Conservation (phyloP, 1,140 invertebrate species). For the Eupeodes corollae region DNA sequence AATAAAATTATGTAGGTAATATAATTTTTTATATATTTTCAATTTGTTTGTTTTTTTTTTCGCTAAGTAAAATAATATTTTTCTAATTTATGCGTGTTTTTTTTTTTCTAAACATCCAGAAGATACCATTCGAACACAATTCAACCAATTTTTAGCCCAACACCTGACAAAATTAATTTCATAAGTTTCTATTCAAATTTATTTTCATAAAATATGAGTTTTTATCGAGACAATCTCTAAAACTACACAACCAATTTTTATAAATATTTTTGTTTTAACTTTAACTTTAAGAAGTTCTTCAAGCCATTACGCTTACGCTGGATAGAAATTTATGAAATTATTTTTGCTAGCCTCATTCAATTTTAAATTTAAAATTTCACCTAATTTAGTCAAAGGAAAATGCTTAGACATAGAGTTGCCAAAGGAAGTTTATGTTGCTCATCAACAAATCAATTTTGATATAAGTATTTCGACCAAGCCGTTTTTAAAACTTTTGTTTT, state of each 20-base stretch:
- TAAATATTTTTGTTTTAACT: background rate
- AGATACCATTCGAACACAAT: background rate
- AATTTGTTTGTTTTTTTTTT: too few relatives aligned
- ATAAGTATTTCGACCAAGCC: background rate
- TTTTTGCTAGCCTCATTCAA: constrained; percentile 1
- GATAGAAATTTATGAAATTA: background rate
- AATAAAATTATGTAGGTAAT: background rate
- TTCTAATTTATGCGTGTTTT: background rate
- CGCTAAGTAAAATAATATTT: too few relatives aligned
- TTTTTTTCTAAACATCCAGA: background rate
- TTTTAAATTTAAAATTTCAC: background rate
- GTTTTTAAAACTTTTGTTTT: background rate
- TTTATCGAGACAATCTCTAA: too few relatives aligned
- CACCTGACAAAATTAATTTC: constrained; percentile 4
- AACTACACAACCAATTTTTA: too few relatives aligned
- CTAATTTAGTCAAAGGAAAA: too few relatives aligned
- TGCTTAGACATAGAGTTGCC: too few relatives aligned
- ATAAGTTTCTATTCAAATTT: background rate
- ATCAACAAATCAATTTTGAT: background rate
- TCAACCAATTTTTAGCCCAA: background rate
- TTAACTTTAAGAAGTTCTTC: background rate
- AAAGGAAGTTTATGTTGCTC: background rate
- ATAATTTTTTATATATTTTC: too few relatives aligned
- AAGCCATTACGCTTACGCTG: background rate
- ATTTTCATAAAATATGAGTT: too few relatives aligned